These are phyloP conservation scores for Bombus sylvicola DNA, from an alignment of 1,140 invertebrate species.

Conservation along the genomic window DNA sequence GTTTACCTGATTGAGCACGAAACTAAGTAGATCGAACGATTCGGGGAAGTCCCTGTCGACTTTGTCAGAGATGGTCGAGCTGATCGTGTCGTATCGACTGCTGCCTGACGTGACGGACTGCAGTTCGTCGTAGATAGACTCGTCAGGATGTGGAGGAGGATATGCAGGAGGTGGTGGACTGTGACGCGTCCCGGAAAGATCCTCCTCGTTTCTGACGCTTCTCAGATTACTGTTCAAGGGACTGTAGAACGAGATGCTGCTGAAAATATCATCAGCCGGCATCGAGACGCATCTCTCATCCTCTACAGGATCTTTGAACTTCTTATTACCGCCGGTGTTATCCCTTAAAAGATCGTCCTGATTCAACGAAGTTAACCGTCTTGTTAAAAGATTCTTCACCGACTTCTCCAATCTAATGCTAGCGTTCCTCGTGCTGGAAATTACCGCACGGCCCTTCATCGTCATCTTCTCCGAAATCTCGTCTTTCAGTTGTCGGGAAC, in stretches of 20 bases:
- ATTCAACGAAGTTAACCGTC: constrained; percentile 69
- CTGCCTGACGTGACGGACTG: constrained; percentile 81
- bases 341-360: constrained; percentile 67
- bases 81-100: constrained; percentile 75
- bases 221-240: constrained; percentile 76
- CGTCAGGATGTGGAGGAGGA: constrained; percentile 85
- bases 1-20: constrained; percentile 64
- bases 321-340: neutral
- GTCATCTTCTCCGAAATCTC: constrained; percentile 82
- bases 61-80: constrained; percentile 76
- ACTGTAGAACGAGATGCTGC: constrained; percentile 81
- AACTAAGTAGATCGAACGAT: constrained; percentile 66
- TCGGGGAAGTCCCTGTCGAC: constrained; percentile 80
- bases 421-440: constrained; percentile 82
- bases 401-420: constrained; percentile 80
- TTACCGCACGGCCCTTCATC: constrained; percentile 81
- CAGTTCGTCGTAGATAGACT: constrained; percentile 84
- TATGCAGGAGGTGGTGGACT: constrained; percentile 83
- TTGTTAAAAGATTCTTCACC: constrained; percentile 75
- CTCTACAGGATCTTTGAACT: constrained; percentile 43
- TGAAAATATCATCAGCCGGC: constrained; percentile 80
- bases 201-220: constrained; percentile 74
- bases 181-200: constrained; percentile 74
- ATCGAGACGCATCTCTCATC: constrained; percentile 77
- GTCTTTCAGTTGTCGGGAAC: constrained; percentile 82